Conservation (phyloP, 2,113 vertebrate genomes). For the Ascaphus truei region DNA sequence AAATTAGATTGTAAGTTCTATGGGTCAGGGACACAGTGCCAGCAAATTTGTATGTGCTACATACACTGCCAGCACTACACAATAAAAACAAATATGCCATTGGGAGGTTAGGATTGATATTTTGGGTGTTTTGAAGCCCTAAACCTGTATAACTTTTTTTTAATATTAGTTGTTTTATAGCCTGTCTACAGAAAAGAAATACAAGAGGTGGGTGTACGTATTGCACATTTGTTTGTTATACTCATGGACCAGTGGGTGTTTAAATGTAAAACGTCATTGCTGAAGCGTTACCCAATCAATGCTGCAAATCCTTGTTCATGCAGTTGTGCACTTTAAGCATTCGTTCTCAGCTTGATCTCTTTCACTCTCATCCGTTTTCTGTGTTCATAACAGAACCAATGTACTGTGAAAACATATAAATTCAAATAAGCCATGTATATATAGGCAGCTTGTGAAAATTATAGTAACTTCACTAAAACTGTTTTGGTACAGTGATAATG, state of each 20-base stretch:
- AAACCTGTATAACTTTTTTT: no score
- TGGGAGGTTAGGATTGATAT: no score
- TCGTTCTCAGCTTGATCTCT: constrained; percentile 2
- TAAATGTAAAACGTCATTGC: constrained; percentile 6
- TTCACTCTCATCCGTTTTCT: constrained; percentile 3
- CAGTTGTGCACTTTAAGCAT: constrained; percentile 3
- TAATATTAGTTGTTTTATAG: constrained; percentile 13
- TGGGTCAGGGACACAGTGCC: no score
- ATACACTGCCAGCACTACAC: no score
- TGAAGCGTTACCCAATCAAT: not conserved
- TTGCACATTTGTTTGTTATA: constrained; percentile 27
- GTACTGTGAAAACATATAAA: no score
- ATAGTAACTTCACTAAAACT: constrained; percentile 44
- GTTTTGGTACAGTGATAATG: constrained; percentile 35
- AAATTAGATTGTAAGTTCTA: no score
- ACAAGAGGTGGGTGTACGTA: constrained; percentile 19
- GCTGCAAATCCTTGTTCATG: not conserved
- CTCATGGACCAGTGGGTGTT: not conserved
- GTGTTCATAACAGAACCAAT: constrained; percentile 2
- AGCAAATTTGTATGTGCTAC: no score
- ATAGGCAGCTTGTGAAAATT: constrained; percentile 38
- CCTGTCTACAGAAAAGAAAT: not conserved
- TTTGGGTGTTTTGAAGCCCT: no score
- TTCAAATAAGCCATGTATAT: no score
- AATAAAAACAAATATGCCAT: no score